A percentile compares a stretch with the other conserved stretches of the same genome.
phyloP scores from a whole-genome alignment of 2,113 vertebrate genomes.

The Sinosuthora webbiana region DNA sequence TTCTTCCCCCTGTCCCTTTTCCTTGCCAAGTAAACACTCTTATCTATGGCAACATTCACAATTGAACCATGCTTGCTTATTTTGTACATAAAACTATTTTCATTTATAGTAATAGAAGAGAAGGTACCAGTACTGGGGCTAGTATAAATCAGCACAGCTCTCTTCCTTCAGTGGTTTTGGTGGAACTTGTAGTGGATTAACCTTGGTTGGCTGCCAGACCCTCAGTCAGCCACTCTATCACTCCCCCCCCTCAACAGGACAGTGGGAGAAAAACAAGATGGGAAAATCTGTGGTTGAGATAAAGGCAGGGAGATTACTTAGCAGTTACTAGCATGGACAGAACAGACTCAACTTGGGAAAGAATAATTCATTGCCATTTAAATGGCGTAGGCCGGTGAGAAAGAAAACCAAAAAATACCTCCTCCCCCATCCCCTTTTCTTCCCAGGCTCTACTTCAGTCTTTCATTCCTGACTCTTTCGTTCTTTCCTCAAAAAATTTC shows the following conservation, averaged over 20 bases:
- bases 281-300: background rate
- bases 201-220: background rate
- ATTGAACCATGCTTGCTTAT: background rate
- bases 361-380: background rate
- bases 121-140: background rate
- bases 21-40: background rate
- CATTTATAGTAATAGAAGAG: background rate
- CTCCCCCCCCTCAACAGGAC: background rate
- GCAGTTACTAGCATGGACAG: background rate
- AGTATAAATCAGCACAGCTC: background rate
- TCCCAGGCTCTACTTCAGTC: background rate
- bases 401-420: background rate
- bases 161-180: background rate
- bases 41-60: background rate
- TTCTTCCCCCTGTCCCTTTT: background rate
- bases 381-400: background rate
- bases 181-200: background rate
- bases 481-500: background rate
- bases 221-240: background rate
- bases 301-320: background rate
- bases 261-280: background rate
- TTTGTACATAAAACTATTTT: background rate
- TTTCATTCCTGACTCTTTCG: background rate
- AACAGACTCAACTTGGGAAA: background rate
- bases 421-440: accelerated